Base-by-base conservation (phyloP, 2,888 invertebrate genomes). In the Amphipoea lucens region DNA sequence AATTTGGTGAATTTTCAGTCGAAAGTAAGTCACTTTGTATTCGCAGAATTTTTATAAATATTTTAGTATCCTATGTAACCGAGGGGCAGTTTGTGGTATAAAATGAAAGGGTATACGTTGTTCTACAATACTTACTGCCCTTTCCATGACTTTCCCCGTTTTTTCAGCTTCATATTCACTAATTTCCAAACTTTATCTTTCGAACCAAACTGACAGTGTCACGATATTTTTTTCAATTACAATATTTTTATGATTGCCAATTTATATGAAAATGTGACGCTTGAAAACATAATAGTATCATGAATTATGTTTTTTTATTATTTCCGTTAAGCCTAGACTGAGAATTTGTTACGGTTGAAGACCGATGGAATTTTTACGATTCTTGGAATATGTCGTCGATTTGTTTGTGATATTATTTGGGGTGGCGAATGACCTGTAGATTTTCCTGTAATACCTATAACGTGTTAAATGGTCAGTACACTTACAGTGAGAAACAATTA, bases 1-100 rank as follows among this genome's bases (percentile, higher is more conserved):
- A 95, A 93, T 91, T 90, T 77, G 90, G 91, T 89, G 91, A 91
- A 92, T 90, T 90, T 85, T 84, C 88, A 5, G 48, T 87, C 76
- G 93, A 94, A 94, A 93, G 95, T 96, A 94, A 95, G 95, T 94
- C 86, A 82, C 73, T 87, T 88, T 85, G 83, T 85, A 77, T 74
- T 77, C 54, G 78, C 76, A 74, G 72, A 81, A 83, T 86, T 88
- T 75, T 68, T 77, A 66, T 78, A 76, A 81, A 83, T 82, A 82
- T 81, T 76, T 82, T 69, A 65, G 63, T 45, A 66, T 66, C 23
- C n/a, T 81, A 67, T 69, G 73, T 76, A 68, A 60, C 29, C 14
- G 66, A 76, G 67, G 57, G 75, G 54, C 74, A 73, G 17, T 63
- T 74, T 74, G 20, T 45, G 60, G 17, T 11, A 69, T 45, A 66